phyloP scores from a whole-genome alignment of 2,888 invertebrate genomes.

The Phortica magna region DNA sequence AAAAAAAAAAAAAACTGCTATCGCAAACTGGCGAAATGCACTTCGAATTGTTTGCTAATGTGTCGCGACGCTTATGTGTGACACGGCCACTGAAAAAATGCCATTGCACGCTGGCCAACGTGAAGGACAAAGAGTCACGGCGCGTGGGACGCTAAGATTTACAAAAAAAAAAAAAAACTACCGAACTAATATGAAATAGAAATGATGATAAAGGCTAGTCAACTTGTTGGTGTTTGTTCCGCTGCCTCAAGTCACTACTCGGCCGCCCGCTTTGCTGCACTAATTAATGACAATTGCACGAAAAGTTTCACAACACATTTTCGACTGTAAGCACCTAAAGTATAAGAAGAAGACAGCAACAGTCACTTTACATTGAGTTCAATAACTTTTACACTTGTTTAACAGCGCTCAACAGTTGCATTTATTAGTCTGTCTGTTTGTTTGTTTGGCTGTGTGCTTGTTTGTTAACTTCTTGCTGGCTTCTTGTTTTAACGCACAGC shows the following conservation, averaged over 20 bases:
- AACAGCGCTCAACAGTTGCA: background rate
- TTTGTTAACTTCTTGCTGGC: constrained; percentile 17
- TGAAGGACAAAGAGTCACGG: no score
- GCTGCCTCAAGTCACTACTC: no score
- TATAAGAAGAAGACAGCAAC: background rate
- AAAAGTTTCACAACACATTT: background rate
- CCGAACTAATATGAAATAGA: background rate
- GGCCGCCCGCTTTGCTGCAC: no score
- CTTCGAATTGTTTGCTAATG: constrained; percentile 32
- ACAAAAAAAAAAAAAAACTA: no score
- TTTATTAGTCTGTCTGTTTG: background rate
- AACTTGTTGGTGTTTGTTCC: no score
- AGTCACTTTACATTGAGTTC: background rate
- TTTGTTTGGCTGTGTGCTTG: no score
- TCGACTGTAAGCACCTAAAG: background rate
- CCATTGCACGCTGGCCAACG: no score
- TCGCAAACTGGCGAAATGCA: constrained; percentile 9
- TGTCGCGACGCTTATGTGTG: constrained; percentile 24
- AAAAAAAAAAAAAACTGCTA: background rate
- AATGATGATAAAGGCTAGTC: background rate
- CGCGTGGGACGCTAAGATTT: no score
- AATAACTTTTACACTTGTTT: constrained; percentile 16
- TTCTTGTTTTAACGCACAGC: background rate
- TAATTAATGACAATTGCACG: constrained; percentile 29
- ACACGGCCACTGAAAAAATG: background rate